phyloP scores from a whole-genome alignment of 1,140 invertebrate species.

The Teleogryllus occipitalis region DNA sequence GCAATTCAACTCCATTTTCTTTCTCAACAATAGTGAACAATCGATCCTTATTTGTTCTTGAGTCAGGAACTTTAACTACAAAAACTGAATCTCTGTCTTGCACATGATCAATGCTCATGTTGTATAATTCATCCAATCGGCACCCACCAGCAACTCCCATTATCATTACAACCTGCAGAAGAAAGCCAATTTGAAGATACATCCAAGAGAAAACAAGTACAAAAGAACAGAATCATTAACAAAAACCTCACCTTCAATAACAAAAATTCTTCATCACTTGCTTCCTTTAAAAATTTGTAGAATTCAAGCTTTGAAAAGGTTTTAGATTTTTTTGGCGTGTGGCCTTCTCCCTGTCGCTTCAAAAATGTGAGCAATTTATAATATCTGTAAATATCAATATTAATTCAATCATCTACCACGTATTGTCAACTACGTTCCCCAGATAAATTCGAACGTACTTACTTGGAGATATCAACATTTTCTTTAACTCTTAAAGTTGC shows the following conservation, averaged over 20 bases:
- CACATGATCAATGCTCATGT: conserved; percentile 14
- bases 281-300: conserved; percentile 22
- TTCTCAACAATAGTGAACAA: conserved; percentile 14
- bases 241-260: conserved; percentile 16
- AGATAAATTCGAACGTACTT: no score
- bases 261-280: conserved; percentile 23
- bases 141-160: conserved; percentile 15
- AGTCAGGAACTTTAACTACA: conserved; percentile 12
- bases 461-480: no score
- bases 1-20: background rate
- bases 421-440: no score
- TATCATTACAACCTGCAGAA: conserved; percentile 19
- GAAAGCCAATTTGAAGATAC: conserved; percentile 22
- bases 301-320: conserved; percentile 19
- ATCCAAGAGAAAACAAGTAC: background rate
- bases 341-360: conserved; percentile 20
- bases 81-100: background rate
- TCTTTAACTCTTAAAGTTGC: no score
- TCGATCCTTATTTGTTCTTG: conserved; percentile 17
- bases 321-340: conserved; percentile 23
- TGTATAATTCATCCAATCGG: conserved; percentile 10
- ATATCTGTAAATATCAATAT: conserved; percentile 18
- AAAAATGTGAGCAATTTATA: conserved; percentile 18
- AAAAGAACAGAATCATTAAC: conserved; percentile 9
- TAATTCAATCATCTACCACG: background rate